Evolutionary conservation across 2,888 invertebrate species (phyloP), one percentile per base, ranked within the genome.

Genomic region (Malacosoma neustria): DNA sequence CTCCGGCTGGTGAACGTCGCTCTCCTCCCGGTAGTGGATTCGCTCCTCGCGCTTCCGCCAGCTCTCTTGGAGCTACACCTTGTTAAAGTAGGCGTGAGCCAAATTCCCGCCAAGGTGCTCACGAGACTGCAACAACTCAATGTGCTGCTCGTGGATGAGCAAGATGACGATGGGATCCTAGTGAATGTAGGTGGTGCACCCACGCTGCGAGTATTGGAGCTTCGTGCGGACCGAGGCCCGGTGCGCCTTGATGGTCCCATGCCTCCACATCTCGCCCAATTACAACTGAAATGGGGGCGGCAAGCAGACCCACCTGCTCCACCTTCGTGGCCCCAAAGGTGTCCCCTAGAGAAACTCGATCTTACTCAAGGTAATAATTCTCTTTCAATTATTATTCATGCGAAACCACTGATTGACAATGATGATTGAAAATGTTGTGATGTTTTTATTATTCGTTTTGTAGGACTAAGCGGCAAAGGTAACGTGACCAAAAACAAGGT

Each of bases 21-120:
- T 29, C 34, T 13, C 13, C 37, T 41, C 30, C 40, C 43, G 22
- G 35, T 35, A 13, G 35, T 11, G 42, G 45, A 39, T 38, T 44
- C 15, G 29, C 47, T 50, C 12, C 36, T 38, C 11, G 39, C 34
- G 32, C 31, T 34, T 14, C 32, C 57, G 46, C 37, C 34, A 33
- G 13, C 14, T 33, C 37, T 55, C 33, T 14, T 33, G 11, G 38
- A 48, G 37, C 13, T 40, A 2, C 9, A 29, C 34, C 51, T 48
- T 39, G 22, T 12, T 11, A 49, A 54, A 33, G 2, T 12, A 33
- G 5, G 13, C 34, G 30, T 32, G n/a, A 33, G 7, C 11, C 38
- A 43, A 6, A 41, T 43, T 29, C 40, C 9, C 9, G 46, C 47
- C 32, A 41, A 14, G 15, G 33, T 38, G 35, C 44, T 52, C 34